Conservation (phyloP, 2,797 vertebrate species). For the Siniperca scherzeri region DNA sequence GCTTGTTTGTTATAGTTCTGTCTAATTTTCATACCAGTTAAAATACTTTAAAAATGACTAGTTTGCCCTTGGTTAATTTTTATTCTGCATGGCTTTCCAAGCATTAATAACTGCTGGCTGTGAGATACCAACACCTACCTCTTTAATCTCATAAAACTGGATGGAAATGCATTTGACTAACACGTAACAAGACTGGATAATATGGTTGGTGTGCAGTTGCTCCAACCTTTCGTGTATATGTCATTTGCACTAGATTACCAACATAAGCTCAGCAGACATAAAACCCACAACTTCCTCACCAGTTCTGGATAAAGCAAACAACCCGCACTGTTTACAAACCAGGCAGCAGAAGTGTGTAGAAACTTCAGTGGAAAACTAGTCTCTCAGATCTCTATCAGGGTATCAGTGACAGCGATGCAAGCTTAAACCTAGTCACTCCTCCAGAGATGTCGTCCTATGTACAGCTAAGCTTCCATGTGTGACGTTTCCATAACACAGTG, state of each 20-base stretch:
- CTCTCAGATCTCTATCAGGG: constrained; percentile 4
- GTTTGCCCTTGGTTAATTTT: constrained; percentile 1
- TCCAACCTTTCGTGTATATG: neutral
- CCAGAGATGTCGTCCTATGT: neutral
- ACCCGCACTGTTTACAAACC: neutral
- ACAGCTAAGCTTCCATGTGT: constrained; percentile 5
- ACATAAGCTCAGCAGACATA: neutral
- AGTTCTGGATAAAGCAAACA: constrained; percentile 1
- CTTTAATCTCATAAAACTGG: constrained; percentile 26
- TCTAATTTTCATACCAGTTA: neutral
- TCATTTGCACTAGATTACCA: constrained; percentile 4
- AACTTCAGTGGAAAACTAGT: neutral
- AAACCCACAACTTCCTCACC: neutral
- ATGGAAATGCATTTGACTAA: constrained; percentile 42
- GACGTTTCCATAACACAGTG: constrained; percentile 20
- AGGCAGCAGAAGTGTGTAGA: neutral
- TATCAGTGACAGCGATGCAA: constrained; percentile 15
- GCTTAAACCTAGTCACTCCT: constrained; percentile 1
- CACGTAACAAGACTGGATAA: constrained; percentile 15
- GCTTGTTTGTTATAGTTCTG: neutral
- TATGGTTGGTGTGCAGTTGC: neutral
- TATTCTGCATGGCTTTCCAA: constrained; percentile 6
- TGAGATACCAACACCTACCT: constrained; percentile 3
- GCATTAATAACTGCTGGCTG: neutral
- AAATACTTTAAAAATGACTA: neutral